phyloP scores from a whole-genome alignment of 2,113 vertebrate species.

The Gymnocephalus cernua region DNA sequence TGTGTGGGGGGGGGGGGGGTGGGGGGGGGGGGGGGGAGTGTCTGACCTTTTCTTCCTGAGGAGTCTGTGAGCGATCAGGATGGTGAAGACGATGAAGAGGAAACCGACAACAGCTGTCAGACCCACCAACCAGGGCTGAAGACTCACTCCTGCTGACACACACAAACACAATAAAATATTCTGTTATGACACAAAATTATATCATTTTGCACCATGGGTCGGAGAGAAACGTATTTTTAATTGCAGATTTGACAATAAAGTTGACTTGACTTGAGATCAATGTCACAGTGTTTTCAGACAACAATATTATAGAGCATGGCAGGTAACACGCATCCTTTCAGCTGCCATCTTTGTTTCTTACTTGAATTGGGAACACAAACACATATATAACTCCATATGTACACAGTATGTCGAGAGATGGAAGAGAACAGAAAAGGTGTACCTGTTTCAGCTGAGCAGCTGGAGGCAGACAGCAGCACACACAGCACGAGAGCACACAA shows the following conservation, averaged over 20 bases:
- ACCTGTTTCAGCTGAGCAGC: constrained; percentile 56
- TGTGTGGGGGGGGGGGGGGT: too few species aligned
- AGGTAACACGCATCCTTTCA: background rate
- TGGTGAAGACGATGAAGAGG: constrained; percentile 87
- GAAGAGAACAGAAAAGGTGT: background rate
- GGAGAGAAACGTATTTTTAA: too few species aligned
- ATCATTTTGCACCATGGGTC: too few species aligned
- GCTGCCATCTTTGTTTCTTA: background rate
- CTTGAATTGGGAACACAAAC: too few species aligned
- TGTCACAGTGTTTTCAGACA: background rate
- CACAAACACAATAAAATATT: background rate
- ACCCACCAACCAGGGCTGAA: constrained; percentile 88
- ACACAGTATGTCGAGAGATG: background rate
- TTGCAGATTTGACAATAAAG: too few species aligned
- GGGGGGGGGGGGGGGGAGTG: too few species aligned
- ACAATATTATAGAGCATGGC: background rate
- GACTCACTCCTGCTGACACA: background rate
- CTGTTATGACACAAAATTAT: too few species aligned
- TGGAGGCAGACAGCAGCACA: constrained; percentile 33
- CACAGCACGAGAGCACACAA: constrained; percentile 18
- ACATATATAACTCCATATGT: background rate
- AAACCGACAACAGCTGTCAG: constrained; percentile 87
- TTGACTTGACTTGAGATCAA: background rate
- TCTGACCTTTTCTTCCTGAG: constrained; percentile 75
- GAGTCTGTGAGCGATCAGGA: constrained; percentile 83